Conservation (phyloP, 2,797 vertebrate genomes). For the Pogoniulus pusillus region DNA sequence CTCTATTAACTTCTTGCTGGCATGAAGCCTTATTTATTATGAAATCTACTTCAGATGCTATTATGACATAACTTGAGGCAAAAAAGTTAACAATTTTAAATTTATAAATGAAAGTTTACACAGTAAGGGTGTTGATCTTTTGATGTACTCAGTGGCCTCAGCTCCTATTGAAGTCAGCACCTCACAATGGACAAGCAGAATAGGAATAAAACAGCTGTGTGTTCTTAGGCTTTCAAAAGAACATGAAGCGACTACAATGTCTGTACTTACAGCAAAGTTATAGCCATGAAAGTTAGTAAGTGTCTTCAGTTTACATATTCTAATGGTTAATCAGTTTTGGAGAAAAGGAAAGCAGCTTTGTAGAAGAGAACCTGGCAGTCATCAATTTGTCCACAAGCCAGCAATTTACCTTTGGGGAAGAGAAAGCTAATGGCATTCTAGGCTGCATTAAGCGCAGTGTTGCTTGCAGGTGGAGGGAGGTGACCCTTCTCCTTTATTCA, state of each 20-base stretch:
- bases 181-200: not conserved
- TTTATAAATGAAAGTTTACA: slow-evolving; percentile 60
- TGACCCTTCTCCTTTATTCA: not conserved
- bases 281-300: not conserved
- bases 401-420: rapidly evolving
- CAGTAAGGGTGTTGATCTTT: slow-evolving; percentile 35
- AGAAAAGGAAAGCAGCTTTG: not conserved
- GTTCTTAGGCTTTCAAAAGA: slow-evolving; percentile 1
- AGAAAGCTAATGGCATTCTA: not conserved
- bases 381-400: rapidly evolving
- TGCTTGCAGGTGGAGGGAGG: not conserved
- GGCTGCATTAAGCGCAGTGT: not conserved
- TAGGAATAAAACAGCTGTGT: not conserved
- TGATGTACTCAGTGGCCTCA: slow-evolving; percentile 7
- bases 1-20: slow-evolving; percentile 63
- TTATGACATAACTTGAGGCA: slow-evolving; percentile 49
- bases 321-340: not conserved
- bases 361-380: not conserved
- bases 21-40: slow-evolving; percentile 66
- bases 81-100: slow-evolving; percentile 54
- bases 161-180: slow-evolving; percentile 6
- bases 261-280: not conserved
- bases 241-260: not conserved
- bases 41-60: slow-evolving; percentile 63
- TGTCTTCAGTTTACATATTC: not conserved